Conservation (phyloP, 2,888 invertebrate genomes). For the Aethes cnicana region DNA sequence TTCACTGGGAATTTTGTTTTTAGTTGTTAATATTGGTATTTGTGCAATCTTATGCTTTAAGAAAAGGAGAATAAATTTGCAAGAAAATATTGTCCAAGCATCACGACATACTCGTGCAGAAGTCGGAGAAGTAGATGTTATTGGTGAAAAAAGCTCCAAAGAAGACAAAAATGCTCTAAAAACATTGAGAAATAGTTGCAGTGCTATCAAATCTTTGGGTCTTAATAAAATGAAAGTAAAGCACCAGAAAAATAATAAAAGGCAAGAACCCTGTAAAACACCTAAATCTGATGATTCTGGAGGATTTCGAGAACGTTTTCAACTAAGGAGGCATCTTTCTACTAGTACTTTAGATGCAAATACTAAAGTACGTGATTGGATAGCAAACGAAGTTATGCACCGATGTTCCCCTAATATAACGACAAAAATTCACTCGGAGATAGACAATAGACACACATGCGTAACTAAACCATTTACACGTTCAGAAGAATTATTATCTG, state of each 20-base stretch:
- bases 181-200: constrained; percentile 80
- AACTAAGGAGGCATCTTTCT: constrained; percentile 87
- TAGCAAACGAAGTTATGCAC: constrained; percentile 89
- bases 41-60: constrained; percentile 86
- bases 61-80: constrained; percentile 80
- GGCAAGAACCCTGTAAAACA: constrained; percentile 80
- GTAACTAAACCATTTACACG: constrained; percentile 64
- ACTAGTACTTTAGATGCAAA: constrained; percentile 92
- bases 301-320: constrained; percentile 83
- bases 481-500: constrained; percentile 73
- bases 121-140: constrained; percentile 73
- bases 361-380: constrained; percentile 94
- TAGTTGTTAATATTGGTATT: constrained; percentile 87
- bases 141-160: constrained; percentile 71
- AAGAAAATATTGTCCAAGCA: constrained; percentile 71
- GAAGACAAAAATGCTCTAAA: constrained; percentile 71
- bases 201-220: constrained; percentile 82
- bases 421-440: constrained; percentile 74
- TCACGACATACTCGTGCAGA: constrained; percentile 77
- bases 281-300: constrained; percentile 80
- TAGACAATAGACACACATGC: constrained; percentile 56
- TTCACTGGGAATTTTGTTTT: constrained; percentile 86
- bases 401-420: constrained; percentile 86
- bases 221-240: constrained; percentile 75
- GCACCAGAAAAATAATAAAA: constrained; percentile 78